Percentiles rank a stretch among this genome's conserved stretches.
These are phyloP conservation scores for cattle (Bos taurus) DNA, from an alignment of 2,113 vertebrate genomes.

Conservation along the genomic window ARS-UCD2.0 NC_037335.1:106736001-106736500, in stretches of 20 bases:
- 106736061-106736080: background rate
- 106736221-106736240: background rate
- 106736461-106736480: background rate
- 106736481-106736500: background rate
- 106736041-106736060: background rate
- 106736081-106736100: background rate
- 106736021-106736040: background rate
- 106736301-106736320: background rate
- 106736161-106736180: slow-evolving; percentile 6
- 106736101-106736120: background rate
- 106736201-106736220: background rate
- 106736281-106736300: background rate
- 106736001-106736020: slow-evolving; percentile 32
- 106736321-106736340: background rate
- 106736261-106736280: background rate
- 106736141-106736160: slow-evolving; percentile 19
- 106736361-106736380: background rate
- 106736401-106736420: background rate
- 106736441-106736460: background rate
- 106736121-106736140: background rate
- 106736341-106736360: background rate
- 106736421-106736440: background rate
- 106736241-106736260: slow-evolving; percentile 24
- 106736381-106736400: background rate
- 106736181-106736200: background rate